These are phyloP conservation scores for Ascidia mentula DNA, from an alignment of 23 tunicate genomes.

Conservation along the genomic window DNA sequence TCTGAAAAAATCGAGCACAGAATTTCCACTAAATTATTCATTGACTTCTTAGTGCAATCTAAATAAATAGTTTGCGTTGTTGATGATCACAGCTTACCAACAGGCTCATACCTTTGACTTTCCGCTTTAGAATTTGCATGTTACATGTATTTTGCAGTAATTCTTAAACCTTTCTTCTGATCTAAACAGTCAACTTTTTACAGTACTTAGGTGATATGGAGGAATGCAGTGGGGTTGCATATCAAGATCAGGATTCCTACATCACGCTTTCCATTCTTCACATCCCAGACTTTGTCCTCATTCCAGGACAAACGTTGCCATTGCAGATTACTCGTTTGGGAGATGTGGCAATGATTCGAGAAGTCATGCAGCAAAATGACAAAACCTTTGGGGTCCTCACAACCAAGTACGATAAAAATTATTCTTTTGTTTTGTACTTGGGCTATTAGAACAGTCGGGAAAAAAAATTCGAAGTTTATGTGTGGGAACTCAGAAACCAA, in stretches of 20 bases:
- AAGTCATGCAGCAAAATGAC: slow-evolving; percentile 37
- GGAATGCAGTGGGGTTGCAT: slow-evolving; percentile 88
- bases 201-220: slow-evolving; percentile 93
- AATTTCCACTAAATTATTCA: too few relatives aligned
- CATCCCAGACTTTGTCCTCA: slow-evolving; percentile 60
- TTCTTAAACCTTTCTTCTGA: background rate
- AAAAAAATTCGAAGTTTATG: too few relatives aligned
- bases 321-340: slow-evolving; percentile 39
- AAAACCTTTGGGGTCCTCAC: slow-evolving; percentile 79
- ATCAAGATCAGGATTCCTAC: slow-evolving; percentile 40
- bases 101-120: too few relatives aligned
- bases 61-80: too few relatives aligned
- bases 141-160: too few relatives aligned
- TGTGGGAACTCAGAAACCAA: too few relatives aligned
- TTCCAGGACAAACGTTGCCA: slow-evolving; percentile 87
- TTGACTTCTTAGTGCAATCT: too few relatives aligned
- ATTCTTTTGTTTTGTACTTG: too few relatives aligned
- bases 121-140: too few relatives aligned
- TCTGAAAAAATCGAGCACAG: too few relatives aligned
- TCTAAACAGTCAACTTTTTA: background rate
- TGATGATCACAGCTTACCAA: too few relatives aligned
- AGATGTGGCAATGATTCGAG: slow-evolving; percentile 65
- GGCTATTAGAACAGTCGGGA: too few relatives aligned
- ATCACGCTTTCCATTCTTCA: slow-evolving; percentile 41
- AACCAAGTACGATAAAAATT: background rate